Conservation (phyloP, 64 coral and sea anemone species). For the Dendrophyllia cribrosa region DNA sequence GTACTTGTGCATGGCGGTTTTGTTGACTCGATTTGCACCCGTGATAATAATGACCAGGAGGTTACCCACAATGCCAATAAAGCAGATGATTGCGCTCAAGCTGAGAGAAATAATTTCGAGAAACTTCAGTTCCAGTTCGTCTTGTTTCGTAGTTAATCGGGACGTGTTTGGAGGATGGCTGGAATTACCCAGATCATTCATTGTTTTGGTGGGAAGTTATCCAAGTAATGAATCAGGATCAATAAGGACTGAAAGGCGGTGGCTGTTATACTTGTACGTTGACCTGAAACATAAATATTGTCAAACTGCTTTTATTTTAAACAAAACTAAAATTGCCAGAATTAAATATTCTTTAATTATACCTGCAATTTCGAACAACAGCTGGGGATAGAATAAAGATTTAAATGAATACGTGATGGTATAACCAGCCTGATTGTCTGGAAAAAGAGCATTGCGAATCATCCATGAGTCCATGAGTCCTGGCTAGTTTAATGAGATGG, state of each 20-base stretch:
- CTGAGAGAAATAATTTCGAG: constrained; percentile 39
- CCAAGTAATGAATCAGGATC: neutral
- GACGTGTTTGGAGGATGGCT: neutral
- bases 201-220: neutral
- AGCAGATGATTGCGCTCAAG: constrained; percentile 75
- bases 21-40: constrained; percentile 19
- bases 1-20: constrained; percentile 82
- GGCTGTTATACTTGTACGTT: neutral
- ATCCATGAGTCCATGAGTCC: too few relatives aligned
- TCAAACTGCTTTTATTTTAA: neutral
- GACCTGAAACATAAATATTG: neutral
- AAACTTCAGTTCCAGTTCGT: constrained; percentile 59
- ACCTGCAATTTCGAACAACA: too few relatives aligned
- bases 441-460: too few relatives aligned
- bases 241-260: neutral
- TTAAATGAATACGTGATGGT: too few relatives aligned
- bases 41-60: constrained; percentile 81
- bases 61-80: constrained; percentile 82
- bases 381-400: too few relatives aligned
- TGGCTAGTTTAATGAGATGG: too few relatives aligned
- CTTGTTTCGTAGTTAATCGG: neutral
- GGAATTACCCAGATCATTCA: constrained; percentile 3
- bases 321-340: too few relatives aligned
- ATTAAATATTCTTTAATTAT: too few relatives aligned
- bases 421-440: too few relatives aligned